These are phyloP conservation scores for Harpalus rufipes DNA, from an alignment of 2,888 invertebrate genomes.

Conservation along the genomic window DNA sequence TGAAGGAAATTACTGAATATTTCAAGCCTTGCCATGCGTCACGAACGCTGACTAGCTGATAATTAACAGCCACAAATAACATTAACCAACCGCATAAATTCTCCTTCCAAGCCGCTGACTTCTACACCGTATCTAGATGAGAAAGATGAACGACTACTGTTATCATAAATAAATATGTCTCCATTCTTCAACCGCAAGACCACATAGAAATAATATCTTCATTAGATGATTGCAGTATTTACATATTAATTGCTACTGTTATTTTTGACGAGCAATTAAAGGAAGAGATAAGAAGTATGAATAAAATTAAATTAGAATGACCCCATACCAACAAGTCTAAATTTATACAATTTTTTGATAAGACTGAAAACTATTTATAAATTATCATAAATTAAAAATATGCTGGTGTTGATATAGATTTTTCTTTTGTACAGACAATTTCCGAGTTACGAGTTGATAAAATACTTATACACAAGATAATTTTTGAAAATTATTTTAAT, in stretches of 20 bases:
- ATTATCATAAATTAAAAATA: neutral
- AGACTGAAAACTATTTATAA: neutral
- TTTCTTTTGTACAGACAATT: too few relatives aligned
- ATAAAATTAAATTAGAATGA: neutral
- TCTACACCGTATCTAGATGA: slow-evolving; percentile 42
- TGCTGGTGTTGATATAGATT: neutral
- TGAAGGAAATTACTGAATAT: slow-evolving; percentile 64
- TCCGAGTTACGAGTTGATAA: too few relatives aligned
- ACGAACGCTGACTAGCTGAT: slow-evolving; percentile 64
- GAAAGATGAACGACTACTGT: slow-evolving; percentile 48
- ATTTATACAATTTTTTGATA: slow-evolving; percentile 5
- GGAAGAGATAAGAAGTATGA: neutral
- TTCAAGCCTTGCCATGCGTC: slow-evolving; percentile 64
- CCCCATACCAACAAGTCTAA: neutral
- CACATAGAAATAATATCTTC: neutral
- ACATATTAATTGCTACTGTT: slow-evolving; percentile 42
- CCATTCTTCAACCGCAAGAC: slow-evolving; percentile 4
- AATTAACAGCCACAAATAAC: slow-evolving; percentile 66
- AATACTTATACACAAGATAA: too few relatives aligned
- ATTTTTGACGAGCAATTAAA: slow-evolving; percentile 49
- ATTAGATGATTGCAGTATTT: neutral
- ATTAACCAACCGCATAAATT: slow-evolving; percentile 65
- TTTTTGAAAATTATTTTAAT: too few relatives aligned
- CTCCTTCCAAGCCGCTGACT: slow-evolving; percentile 27
- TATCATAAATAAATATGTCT: slow-evolving; percentile 54